A percentile compares a stretch with the other conserved stretches of the same genome.
These are phyloP conservation scores for Ranitomeya imitator DNA, from an alignment of 2,113 vertebrate genomes.

Conservation along the genomic window DNA sequence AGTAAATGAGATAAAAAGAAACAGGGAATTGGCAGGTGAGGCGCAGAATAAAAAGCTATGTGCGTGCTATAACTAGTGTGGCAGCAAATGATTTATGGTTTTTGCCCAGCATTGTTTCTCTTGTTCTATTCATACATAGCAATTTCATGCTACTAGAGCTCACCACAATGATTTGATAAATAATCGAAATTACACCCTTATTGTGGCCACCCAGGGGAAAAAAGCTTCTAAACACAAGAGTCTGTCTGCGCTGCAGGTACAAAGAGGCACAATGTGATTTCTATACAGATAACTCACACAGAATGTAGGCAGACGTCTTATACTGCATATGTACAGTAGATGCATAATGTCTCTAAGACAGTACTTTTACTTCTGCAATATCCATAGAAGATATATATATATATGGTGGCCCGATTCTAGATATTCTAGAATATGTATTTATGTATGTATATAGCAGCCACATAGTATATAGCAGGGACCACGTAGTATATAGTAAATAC, in stretches of 20 bases:
- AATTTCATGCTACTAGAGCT: constrained; percentile 37
- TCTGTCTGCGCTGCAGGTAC: not conserved
- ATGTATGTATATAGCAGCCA: no score
- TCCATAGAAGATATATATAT: no score
- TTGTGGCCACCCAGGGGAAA: constrained; percentile 13
- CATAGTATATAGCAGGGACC: no score
- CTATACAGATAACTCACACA: not conserved
- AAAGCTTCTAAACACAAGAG: not conserved
- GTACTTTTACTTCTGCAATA: no score
- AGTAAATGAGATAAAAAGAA: constrained; percentile 34
- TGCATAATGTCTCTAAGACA: not conserved
- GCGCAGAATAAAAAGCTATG: constrained; percentile 9
- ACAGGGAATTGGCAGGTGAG: not conserved
- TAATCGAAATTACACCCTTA: constrained; percentile 36
- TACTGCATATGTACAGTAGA: not conserved
- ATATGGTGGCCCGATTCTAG: no score
- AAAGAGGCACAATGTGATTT: constrained; percentile 2
- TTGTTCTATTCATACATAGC: constrained; percentile 33
- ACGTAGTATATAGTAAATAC: no score
- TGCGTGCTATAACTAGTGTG: constrained; percentile 18
- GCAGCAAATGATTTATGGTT: constrained; percentile 42
- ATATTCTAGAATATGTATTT: no score
- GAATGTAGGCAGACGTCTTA: not conserved
- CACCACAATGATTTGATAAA: constrained; percentile 42
- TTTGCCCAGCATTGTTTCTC: constrained; percentile 19